A percentile compares a stretch with the other conserved stretches of the same genome.
Conservation (phyloP, 2,888 invertebrate species). For the Papilio gigon region DNA sequence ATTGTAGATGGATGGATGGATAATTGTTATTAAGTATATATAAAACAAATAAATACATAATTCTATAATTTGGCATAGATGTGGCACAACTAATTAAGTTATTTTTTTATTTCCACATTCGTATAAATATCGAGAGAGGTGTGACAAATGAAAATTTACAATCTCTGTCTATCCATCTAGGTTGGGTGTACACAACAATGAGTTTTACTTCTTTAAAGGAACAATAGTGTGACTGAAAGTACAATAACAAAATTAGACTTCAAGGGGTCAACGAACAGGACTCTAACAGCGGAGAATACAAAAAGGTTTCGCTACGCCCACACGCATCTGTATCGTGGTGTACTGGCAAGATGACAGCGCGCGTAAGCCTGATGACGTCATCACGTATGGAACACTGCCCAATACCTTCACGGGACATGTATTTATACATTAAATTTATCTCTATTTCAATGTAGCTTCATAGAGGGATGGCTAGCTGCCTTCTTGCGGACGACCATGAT, state of each 20-base stretch:
- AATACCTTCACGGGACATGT: too few relatives aligned
- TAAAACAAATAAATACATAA: too few relatives aligned
- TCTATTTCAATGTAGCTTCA: neutral
- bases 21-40: too few relatives aligned
- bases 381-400: neutral
- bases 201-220: neutral
- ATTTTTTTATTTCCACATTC: too few relatives aligned
- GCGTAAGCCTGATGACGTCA: neutral
- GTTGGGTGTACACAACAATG: neutral
- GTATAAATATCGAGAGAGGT: too few relatives aligned
- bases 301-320: conserved; percentile 2
- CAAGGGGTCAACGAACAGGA: neutral
- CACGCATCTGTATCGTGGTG: neutral
- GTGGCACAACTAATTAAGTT: too few relatives aligned
- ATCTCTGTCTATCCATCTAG: neutral
- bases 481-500: too few relatives aligned
- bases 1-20: too few relatives aligned
- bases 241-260: neutral
- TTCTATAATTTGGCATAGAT: too few relatives aligned
- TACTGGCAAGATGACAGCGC: neutral
- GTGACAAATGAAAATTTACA: conserved; percentile 13
- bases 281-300: neutral
- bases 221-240: neutral
- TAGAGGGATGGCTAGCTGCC: neutral
- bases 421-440: too few relatives aligned